Percentiles rank a stretch among this genome's conserved stretches.
Evolutionary conservation across 2,113 vertebrate species (phyloP).

Genomic region (Nanorana parkeri): DNA sequence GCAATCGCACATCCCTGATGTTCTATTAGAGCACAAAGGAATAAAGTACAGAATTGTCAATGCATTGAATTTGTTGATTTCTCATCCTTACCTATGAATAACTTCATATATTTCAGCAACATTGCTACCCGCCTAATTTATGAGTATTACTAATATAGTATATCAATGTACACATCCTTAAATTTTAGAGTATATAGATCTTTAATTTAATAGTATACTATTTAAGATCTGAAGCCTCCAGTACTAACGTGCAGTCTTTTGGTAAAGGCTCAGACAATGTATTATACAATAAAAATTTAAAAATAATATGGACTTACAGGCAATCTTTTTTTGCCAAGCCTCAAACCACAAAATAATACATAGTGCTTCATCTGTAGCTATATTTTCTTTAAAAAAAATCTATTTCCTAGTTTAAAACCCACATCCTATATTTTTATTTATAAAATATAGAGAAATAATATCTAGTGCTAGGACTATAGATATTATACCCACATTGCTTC

Average conservation of each 20-base stretch:
- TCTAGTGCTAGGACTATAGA: not conserved
- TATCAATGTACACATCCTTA: too few relatives aligned
- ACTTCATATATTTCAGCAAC: too few relatives aligned
- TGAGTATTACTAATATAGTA: too few relatives aligned
- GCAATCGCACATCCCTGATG: too few relatives aligned
- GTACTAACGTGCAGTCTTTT: constrained; percentile 40
- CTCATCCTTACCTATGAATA: too few relatives aligned
- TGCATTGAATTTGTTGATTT: too few relatives aligned
- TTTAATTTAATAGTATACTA: not conserved
- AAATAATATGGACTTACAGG: constrained; percentile 13
- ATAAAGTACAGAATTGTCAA: too few relatives aligned
- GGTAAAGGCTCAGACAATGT: constrained; percentile 21
- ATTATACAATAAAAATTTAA: constrained; percentile 11
- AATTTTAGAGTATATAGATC: too few relatives aligned
- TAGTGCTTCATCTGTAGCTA: constrained; percentile 9
- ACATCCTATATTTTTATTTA: not conserved
- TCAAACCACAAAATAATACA: constrained; percentile 41
- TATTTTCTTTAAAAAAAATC: constrained; percentile 24
- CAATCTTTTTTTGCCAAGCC: constrained; percentile 18
- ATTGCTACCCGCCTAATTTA: too few relatives aligned
- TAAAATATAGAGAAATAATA: constrained; percentile 2
- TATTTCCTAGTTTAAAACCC: too few relatives aligned
- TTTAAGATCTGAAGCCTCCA: constrained; percentile 26
- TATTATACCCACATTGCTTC: too few relatives aligned
- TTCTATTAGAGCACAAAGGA: too few relatives aligned